Evolutionary conservation across 2,797 vertebrate genomes (phyloP).

Genomic region (Uromys caudimaculatus): DNA sequence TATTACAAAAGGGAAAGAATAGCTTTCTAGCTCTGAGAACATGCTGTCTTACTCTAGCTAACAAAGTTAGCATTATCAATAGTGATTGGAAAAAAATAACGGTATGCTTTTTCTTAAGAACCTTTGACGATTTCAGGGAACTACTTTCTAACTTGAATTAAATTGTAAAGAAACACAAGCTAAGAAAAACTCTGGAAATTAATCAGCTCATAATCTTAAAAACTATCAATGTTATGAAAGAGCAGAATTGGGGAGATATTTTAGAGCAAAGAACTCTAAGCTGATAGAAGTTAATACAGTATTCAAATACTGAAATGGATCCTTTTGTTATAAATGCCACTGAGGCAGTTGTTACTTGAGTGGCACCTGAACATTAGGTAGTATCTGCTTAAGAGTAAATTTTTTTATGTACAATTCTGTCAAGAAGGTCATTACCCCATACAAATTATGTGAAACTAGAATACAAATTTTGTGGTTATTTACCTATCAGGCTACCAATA

Average conservation of each 20-base stretch:
- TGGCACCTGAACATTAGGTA: neutral
- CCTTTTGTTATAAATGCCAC: neutral
- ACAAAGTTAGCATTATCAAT: neutral
- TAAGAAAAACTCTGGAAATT: neutral
- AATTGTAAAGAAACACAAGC: neutral
- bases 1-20: neutral
- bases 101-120: neutral
- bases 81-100: neutral
- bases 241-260: neutral
- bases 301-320: neutral
- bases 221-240: neutral
- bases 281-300: neutral
- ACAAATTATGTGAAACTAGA: neutral
- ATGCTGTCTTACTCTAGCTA: constrained; percentile 1
- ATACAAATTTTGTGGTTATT: neutral
- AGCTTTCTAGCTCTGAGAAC: neutral
- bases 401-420: neutral
- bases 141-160: neutral
- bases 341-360: neutral
- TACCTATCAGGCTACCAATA: neutral
- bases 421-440: neutral
- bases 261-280: neutral
- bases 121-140: too few relatives aligned
- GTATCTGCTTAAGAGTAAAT: neutral
- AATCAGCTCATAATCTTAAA: neutral